Conservation (phyloP, 1,140 invertebrate species). For the Drosophila yakuba region DNA sequence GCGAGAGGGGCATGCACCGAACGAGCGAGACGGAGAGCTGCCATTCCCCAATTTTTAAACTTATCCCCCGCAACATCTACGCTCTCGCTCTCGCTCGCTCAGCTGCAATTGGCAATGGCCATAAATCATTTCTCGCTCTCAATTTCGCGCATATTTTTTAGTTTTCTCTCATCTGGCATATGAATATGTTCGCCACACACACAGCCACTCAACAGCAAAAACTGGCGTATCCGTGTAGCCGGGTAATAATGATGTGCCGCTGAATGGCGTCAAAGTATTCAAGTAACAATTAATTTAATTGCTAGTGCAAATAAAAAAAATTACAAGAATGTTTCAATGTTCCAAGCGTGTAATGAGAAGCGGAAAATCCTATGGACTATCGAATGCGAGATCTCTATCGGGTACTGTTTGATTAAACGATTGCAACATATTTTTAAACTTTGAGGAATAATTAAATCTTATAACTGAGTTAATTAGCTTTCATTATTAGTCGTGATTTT, state of each 20-base stretch:
- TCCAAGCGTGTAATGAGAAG: constrained; percentile 29
- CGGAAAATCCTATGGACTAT: constrained; percentile 20
- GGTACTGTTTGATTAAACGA: constrained; percentile 25
- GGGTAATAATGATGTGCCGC: constrained; percentile 71
- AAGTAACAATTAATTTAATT: constrained; percentile 79
- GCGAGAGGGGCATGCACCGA: not conserved
- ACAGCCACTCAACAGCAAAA: not conserved
- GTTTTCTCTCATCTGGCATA: constrained; percentile 56
- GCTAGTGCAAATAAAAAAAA: constrained; percentile 52
- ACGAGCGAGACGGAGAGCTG: constrained; percentile 10
- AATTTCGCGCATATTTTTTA: constrained; percentile 77
- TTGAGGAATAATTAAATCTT: constrained; percentile 4
- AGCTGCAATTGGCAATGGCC: constrained; percentile 50
- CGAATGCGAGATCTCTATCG: constrained; percentile 23
- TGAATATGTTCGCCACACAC: constrained; percentile 49
- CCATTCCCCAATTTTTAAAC: constrained; percentile 40
- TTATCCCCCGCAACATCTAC: constrained; percentile 6
- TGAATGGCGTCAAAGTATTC: constrained; percentile 76
- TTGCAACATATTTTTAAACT: constrained; percentile 16
- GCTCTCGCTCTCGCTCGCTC: constrained; percentile 21
- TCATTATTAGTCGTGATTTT: not conserved
- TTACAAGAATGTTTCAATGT: constrained; percentile 58
- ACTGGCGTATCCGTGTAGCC: constrained; percentile 1
- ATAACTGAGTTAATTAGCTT: not conserved
- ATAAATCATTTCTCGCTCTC: constrained; percentile 81